Evolutionary conservation across 2,797 vertebrate species (phyloP).

Genomic region (Masticophis lateralis): DNA sequence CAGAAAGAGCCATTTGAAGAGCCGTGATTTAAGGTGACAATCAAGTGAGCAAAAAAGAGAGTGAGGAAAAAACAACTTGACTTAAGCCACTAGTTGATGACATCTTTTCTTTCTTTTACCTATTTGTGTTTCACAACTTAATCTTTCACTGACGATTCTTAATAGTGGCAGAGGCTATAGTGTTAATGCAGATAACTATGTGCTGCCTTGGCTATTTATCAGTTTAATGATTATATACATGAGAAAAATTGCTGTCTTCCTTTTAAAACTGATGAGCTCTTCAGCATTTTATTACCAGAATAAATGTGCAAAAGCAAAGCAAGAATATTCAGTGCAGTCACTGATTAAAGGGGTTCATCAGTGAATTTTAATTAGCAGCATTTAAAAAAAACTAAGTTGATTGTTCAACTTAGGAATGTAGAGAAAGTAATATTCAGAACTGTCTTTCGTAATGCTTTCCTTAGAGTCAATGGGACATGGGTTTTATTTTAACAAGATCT

Average conservation of each 20-base stretch:
- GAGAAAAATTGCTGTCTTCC: slow-evolving; percentile 58
- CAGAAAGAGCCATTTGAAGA: background rate
- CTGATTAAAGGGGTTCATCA: slow-evolving; percentile 66
- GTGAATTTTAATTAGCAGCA: slow-evolving; percentile 68
- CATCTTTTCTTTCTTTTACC: background rate
- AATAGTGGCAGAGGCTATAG: slow-evolving; percentile 40
- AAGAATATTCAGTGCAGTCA: slow-evolving; percentile 60
- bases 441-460: slow-evolving; percentile 29
- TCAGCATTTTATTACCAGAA: slow-evolving; percentile 62
- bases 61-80: background rate
- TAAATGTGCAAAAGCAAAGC: slow-evolving; percentile 66
- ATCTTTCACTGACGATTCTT: slow-evolving; percentile 33
- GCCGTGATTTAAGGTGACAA: slow-evolving; percentile 22
- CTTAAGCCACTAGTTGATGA: background rate
- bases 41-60: background rate
- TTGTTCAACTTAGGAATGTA: slow-evolving; percentile 48
- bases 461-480: slow-evolving; percentile 17
- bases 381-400: slow-evolving; percentile 49
- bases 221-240: slow-evolving; percentile 61
- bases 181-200: slow-evolving; percentile 55
- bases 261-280: slow-evolving; percentile 61
- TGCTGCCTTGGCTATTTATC: slow-evolving; percentile 55
- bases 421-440: slow-evolving; percentile 45
- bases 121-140: slow-evolving; percentile 13
- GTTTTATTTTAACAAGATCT: background rate